A percentile compares a stretch with the other conserved stretches of the same genome.
These are phyloP conservation scores for Sinohyriopsis cumingii DNA, from an alignment of 2,888 invertebrate genomes.

Conservation along the genomic window DNA sequence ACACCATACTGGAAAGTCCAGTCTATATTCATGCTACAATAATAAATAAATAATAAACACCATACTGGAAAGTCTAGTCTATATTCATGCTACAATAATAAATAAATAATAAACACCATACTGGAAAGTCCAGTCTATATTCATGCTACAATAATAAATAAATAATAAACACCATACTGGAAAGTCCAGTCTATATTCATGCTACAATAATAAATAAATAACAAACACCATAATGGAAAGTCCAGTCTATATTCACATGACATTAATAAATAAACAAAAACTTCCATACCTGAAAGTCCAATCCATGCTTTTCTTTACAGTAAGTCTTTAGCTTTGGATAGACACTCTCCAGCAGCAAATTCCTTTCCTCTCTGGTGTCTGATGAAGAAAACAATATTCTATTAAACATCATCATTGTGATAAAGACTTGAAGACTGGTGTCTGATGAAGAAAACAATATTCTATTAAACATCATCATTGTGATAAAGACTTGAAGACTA, in stretches of 20 bases:
- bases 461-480: too few relatives aligned
- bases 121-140: too few relatives aligned
- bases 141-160: too few relatives aligned
- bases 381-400: neutral
- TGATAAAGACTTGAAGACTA: too few relatives aligned
- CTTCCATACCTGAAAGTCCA: conserved; percentile 56
- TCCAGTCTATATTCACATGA: neutral
- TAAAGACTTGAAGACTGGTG: too few relatives aligned
- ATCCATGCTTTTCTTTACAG: conserved; percentile 78
- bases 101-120: too few relatives aligned
- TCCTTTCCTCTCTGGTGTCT: conserved; percentile 58
- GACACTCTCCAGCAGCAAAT: conserved; percentile 53
- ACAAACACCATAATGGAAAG: neutral
- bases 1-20: conserved; percentile 55
- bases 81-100: too few relatives aligned
- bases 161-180: too few relatives aligned
- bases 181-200: neutral
- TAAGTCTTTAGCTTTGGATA: conserved; percentile 54
- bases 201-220: neutral
- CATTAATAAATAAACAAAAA: neutral
- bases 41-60: too few relatives aligned
- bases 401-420: too few relatives aligned
- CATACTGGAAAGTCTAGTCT: too few relatives aligned
- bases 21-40: conserved; percentile 37
- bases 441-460: too few relatives aligned